Evolutionary conservation across 2,113 vertebrate genomes (phyloP), one percentile per base, ranked within the genome.

Genomic region (Megalops atlanticus): DNA sequence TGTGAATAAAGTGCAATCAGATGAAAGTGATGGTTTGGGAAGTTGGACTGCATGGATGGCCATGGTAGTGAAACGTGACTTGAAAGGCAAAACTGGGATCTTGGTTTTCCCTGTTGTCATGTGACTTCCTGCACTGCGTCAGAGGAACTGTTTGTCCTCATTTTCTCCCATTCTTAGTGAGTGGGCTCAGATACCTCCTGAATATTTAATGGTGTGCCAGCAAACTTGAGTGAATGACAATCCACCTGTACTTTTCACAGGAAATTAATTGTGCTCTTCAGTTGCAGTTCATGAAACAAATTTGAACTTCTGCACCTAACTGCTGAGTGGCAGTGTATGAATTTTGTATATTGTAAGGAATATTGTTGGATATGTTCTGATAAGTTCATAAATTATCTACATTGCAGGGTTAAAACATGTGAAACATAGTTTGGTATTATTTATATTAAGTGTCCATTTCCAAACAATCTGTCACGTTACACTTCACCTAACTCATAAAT

Each of bases 141-240:
- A 69, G 72, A 5, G 54, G 49, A 80, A 58, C 40, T 47, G 68
- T 78, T 33, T 77, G 77, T 41, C 80, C 41, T 76, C 11, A n/a
- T 47, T 70, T 84, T 72, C 75, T 79, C 69, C 36, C 73, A 77
- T 86, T 81, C 82, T 85, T 75, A 41, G 35, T 73, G 69, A 71
- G 71, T 71, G 68, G 16, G 75, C 78, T 86, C 76, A 45, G 27
- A 75, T 86, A 75, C 39, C 79, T 35, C 33, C 72, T 87, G 78
- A 89, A 87, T 90, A 86, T 85, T 88, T 89, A 75, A 88, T 31
- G 12, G 2, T 49, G 31, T 69, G 41, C 70, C 39, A 52, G 74
- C 45, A 45, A 40, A 54, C 40, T 18, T 40, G 43, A 74, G 35
- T 68, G 39, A 18, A 54, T 73, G 36, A 14, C 15, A 38, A 39